Conservation (phyloP, 2,797 vertebrate species). For the Schizothorax lantsangensis region DNA sequence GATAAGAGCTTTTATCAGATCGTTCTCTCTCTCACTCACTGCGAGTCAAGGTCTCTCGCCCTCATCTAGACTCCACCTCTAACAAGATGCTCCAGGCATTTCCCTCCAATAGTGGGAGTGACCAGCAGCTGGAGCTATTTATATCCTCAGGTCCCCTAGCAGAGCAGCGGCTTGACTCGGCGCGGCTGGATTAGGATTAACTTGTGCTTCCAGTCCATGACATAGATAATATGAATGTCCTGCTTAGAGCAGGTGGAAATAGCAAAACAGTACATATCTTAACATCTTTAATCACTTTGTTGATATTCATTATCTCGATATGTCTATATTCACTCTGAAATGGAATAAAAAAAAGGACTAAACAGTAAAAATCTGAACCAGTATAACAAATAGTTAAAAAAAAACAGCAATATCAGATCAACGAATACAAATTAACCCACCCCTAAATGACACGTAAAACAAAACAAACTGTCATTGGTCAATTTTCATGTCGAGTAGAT, state of each 20-base stretch:
- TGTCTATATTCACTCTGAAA: background rate
- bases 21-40: conserved; percentile 7
- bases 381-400: background rate
- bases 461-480: background rate
- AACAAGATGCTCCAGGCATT: conserved; percentile 26
- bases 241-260: background rate
- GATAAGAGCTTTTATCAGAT: conserved; percentile 4
- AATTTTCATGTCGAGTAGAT: background rate
- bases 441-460: background rate
- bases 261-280: background rate
- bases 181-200: conserved; percentile 44
- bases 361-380: background rate
- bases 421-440: background rate
- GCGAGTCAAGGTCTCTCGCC: conserved; percentile 11
- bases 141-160: conserved; percentile 54
- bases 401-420: background rate
- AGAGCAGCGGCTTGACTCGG: conserved; percentile 33
- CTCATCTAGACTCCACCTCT: conserved; percentile 34
- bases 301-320: background rate
- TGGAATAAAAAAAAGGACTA: background rate
- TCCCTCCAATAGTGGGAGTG: conserved; percentile 28
- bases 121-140: conserved; percentile 55
- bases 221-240: conserved; percentile 31
- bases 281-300: background rate
- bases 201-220: conserved; percentile 10